Percentiles rank a stretch among this genome's conserved stretches.
These are phyloP conservation scores for Heteromormyrus szaboi DNA, from an alignment of 2,797 vertebrate genomes.

Conservation along the genomic window DNA sequence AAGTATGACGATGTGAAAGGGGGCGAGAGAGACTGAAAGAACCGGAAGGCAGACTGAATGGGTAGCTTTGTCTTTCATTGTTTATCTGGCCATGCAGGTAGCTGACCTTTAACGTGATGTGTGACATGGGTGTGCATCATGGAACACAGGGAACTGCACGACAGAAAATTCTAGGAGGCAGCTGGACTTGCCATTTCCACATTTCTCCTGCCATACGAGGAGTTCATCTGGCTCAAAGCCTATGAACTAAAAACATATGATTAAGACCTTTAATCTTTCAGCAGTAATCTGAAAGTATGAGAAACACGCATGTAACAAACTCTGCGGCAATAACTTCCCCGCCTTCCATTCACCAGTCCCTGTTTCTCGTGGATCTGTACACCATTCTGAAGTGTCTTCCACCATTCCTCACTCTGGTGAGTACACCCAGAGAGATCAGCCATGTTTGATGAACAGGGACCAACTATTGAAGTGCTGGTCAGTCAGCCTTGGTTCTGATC, in stretches of 20 bases:
- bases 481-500: background rate
- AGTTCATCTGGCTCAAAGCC: background rate
- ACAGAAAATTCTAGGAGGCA: background rate
- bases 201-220: background rate
- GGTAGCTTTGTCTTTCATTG: background rate
- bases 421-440: background rate
- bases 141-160: background rate
- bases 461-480: background rate
- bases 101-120: background rate
- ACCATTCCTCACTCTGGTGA: background rate
- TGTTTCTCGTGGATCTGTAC: background rate
- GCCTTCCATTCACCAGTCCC: background rate
- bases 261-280: background rate
- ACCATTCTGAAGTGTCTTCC: background rate
- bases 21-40: background rate
- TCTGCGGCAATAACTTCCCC: background rate
- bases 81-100: background rate
- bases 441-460: background rate
- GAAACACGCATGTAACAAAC: background rate
- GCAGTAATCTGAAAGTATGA: background rate
- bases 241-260: background rate
- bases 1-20: background rate
- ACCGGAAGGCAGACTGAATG: background rate
- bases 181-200: background rate
- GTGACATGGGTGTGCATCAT: background rate